A percentile compares a stretch with the other conserved stretches of the same genome.
These are phyloP conservation scores for Atrichornis clamosus DNA, from an alignment of 2,113 vertebrate species.

Conservation along the genomic window DNA sequence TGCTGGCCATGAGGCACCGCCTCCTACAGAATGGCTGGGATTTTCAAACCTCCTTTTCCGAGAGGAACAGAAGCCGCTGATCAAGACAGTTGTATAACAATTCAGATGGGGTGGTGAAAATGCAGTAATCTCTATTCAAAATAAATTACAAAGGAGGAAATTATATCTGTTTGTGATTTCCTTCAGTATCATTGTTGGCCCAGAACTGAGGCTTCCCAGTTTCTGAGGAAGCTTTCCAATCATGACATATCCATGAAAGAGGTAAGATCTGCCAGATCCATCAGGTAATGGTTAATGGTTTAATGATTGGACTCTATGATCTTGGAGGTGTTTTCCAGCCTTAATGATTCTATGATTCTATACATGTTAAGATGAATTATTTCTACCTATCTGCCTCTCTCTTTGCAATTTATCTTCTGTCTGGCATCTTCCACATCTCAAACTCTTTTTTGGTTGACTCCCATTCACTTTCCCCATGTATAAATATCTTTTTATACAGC, in stretches of 20 bases:
- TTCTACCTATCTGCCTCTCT: neutral
- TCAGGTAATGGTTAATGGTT: neutral
- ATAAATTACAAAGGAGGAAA: neutral
- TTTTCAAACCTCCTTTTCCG: neutral
- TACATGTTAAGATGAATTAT: neutral
- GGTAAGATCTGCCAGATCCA: neutral
- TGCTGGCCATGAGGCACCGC: neutral
- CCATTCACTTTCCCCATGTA: neutral
- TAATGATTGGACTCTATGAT: neutral
- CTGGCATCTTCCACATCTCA: neutral
- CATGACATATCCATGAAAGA: neutral
- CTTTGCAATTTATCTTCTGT: neutral
- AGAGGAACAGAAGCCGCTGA: neutral
- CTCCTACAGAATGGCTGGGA: neutral
- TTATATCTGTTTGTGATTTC: neutral
- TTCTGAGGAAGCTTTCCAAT: neutral
- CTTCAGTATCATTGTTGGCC: neutral
- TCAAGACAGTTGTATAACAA: neutral
- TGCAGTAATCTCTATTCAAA: neutral
- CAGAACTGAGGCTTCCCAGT: neutral
- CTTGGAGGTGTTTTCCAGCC: neutral
- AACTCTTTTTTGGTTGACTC: neutral
- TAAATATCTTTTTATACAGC: neutral
- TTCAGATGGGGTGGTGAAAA: neutral
- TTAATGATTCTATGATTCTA: neutral